Evolutionary conservation across 2,797 vertebrate genomes (phyloP).

Genomic region (Alcedo quadribrachys): DNA sequence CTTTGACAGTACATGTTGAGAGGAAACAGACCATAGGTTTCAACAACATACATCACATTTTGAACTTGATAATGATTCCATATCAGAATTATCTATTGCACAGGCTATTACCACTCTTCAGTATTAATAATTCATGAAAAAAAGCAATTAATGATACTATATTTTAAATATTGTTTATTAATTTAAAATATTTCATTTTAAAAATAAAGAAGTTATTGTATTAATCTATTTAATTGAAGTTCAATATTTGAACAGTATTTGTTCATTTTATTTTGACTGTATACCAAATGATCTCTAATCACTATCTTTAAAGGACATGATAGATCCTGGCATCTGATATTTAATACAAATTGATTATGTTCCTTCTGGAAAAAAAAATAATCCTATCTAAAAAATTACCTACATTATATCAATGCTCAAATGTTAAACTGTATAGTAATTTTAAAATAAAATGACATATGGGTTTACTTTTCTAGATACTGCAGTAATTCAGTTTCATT

Average conservation of each 20-base stretch:
- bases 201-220: not conserved
- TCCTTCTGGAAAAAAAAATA: not conserved
- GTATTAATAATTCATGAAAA: not conserved
- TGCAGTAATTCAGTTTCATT: not conserved
- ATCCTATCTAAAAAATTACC: not conserved
- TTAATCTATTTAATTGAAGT: not conserved
- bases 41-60: not conserved
- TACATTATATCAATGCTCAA: not conserved
- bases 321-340: not conserved
- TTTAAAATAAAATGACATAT: not conserved
- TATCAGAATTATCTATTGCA: not conserved
- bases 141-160: not conserved
- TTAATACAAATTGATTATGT: not conserved
- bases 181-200: not conserved
- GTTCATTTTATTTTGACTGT: not conserved
- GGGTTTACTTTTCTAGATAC: not conserved
- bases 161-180: not conserved
- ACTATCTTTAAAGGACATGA: not conserved
- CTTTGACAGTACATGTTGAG: not conserved
- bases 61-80: not conserved
- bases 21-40: not conserved
- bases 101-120: not conserved
- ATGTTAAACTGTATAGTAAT: not conserved
- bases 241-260: not conserved
- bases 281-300: not conserved